phyloP scores from a whole-genome alignment of 2,113 vertebrate species.

The Megaleporinus macrocephalus region DNA sequence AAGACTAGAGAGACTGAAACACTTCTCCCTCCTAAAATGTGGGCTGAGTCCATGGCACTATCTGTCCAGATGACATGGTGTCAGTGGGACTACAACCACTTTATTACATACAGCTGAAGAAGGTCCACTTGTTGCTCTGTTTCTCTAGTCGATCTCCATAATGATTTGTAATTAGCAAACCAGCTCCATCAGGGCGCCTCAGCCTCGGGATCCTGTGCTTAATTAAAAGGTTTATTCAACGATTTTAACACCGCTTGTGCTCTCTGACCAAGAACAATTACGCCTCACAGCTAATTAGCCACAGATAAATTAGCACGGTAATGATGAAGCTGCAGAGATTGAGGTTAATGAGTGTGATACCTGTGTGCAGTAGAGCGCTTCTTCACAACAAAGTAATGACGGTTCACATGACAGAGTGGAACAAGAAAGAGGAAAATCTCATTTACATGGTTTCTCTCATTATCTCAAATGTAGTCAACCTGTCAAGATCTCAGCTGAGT shows the following conservation, averaged over 20 bases:
- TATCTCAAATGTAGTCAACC: too few relatives aligned
- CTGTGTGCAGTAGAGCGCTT: background rate
- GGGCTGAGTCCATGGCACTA: background rate
- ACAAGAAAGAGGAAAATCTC: background rate
- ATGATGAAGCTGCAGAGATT: conserved; percentile 23
- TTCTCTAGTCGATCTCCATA: conserved; percentile 25
- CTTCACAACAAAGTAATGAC: background rate
- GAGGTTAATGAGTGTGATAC: conserved; percentile 22
- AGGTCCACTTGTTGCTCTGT: conserved; percentile 28
- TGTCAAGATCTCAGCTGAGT: too few relatives aligned
- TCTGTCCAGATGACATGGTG: background rate
- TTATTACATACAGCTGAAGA: background rate
- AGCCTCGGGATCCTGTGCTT: conserved; percentile 26
- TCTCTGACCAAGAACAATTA: conserved; percentile 40
- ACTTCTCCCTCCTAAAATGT: background rate
- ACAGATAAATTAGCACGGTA: conserved; percentile 37
- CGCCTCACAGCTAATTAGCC: conserved; percentile 43
- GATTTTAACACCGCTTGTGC: conserved; percentile 5
- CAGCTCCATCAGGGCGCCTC: background rate
- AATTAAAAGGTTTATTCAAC: conserved; percentile 48
- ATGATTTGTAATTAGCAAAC: conserved; percentile 39
- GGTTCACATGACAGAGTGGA: background rate
- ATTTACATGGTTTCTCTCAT: too few relatives aligned
- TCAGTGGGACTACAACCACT: background rate
- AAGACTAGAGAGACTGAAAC: background rate